Conservation (phyloP, 2,797 vertebrate species). For the Peromyscus attwateri region DNA sequence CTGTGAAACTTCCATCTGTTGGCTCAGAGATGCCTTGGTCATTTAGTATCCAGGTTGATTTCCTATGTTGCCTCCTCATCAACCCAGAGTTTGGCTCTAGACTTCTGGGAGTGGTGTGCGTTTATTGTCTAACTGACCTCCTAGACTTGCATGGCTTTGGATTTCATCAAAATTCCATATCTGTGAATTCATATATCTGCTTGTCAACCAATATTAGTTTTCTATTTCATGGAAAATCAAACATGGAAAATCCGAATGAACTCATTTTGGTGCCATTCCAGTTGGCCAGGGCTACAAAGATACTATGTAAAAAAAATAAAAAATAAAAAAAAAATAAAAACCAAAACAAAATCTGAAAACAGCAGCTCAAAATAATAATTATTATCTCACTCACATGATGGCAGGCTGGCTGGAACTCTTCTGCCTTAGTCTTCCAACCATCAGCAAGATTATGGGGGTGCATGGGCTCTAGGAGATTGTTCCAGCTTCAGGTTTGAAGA, state of each 20-base stretch:
- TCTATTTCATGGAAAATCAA: neutral
- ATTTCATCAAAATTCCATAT: neutral
- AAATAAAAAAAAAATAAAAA: too few relatives aligned
- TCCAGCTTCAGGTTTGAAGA: neutral
- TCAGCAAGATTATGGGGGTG: accelerated
- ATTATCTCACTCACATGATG: neutral
- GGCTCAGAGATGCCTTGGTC: neutral
- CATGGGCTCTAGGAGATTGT: neutral
- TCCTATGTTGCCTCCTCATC: neutral
- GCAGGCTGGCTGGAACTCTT: neutral
- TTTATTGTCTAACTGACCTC: neutral
- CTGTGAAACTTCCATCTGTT: neutral
- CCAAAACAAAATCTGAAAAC: neutral
- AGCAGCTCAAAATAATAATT: neutral
- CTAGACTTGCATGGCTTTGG: neutral
- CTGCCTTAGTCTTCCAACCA: neutral
- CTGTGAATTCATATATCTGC: neutral
- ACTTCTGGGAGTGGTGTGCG: neutral
- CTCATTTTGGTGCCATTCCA: neutral
- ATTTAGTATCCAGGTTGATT: neutral
- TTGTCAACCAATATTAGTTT: neutral
- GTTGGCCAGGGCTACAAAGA: neutral
- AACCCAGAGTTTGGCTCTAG: neutral
- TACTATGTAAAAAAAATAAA: neutral
- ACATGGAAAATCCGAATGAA: neutral